phyloP scores from a whole-genome alignment of 2,797 vertebrate species.

The Gymnothorax reevesii region DNA sequence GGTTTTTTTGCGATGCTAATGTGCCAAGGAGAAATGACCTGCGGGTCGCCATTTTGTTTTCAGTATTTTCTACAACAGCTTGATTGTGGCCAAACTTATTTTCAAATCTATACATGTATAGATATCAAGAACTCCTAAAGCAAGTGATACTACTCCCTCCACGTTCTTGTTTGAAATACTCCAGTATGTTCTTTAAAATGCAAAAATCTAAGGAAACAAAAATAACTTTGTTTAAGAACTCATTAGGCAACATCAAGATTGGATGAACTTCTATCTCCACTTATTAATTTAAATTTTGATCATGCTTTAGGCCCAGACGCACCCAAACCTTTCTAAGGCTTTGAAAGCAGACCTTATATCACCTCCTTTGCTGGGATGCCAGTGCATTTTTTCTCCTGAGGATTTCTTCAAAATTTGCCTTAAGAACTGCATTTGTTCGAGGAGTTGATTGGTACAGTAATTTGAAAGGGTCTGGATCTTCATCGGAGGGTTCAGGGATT shows the following conservation, averaged over 20 bases:
- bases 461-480: not conserved
- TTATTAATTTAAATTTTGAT: too few species aligned
- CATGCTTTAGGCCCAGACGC: too few species aligned
- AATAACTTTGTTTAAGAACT: too few species aligned
- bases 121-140: not conserved
- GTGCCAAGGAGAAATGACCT: not conserved
- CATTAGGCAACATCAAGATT: too few species aligned
- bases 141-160: too few species aligned
- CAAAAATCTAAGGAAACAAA: too few species aligned
- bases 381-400: not conserved
- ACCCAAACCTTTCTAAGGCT: not conserved
- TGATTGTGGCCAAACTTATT: not conserved
- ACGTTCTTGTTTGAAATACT: too few species aligned
- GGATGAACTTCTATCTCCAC: too few species aligned
- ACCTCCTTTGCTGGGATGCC: not conserved
- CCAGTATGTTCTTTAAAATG: too few species aligned
- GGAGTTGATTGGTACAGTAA: not conserved
- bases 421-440: not conserved
- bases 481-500: conserved; percentile 10
- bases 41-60: not conserved
- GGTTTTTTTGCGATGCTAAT: not conserved
- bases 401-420: not conserved
- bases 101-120: not conserved
- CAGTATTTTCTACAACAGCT: not conserved
- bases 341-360: not conserved